Percentiles rank a stretch among this genome's conserved stretches.
phyloP scores from a whole-genome alignment of 2,113 vertebrate species.

The Lophura nycthemera region DNA sequence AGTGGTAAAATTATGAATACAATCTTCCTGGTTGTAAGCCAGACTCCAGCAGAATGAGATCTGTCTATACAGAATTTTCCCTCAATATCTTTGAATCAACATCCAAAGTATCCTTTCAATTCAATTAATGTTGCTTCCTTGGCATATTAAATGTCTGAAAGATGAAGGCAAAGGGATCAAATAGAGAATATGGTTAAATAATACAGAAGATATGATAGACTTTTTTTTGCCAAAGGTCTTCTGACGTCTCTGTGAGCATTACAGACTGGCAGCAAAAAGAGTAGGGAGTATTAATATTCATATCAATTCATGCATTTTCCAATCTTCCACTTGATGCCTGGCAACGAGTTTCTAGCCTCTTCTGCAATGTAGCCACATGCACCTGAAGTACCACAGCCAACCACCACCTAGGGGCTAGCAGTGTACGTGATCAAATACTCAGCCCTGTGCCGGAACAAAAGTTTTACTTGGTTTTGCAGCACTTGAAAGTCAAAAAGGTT shows the following conservation, averaged over 20 bases:
- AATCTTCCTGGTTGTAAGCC: not conserved
- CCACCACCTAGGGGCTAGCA: not conserved
- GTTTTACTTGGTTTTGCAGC: not conserved
- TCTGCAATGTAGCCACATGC: not conserved
- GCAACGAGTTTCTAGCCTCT: not conserved
- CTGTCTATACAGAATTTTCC: not conserved
- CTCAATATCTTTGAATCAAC: not conserved
- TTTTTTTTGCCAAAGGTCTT: not conserved
- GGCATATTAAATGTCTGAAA: not conserved
- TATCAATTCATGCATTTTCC: not conserved
- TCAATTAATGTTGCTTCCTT: not conserved
- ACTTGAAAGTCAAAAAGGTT: not conserved
- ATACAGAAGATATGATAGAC: accelerated
- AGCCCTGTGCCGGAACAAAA: not conserved
- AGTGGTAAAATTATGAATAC: not conserved
- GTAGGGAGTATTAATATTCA: accelerated
- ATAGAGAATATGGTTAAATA: not conserved
- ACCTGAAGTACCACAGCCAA: not conserved
- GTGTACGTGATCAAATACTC: not conserved
- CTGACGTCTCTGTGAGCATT: not conserved
- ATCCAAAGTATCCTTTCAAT: not conserved
- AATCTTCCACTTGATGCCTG: not conserved
- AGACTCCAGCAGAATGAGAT: not conserved
- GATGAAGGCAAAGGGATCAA: not conserved
- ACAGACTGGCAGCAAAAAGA: not conserved